These are phyloP conservation scores for Leptinotarsa defecta DNA, from an alignment of 1,140 invertebrate species.

Conservation along the genomic window DNA sequence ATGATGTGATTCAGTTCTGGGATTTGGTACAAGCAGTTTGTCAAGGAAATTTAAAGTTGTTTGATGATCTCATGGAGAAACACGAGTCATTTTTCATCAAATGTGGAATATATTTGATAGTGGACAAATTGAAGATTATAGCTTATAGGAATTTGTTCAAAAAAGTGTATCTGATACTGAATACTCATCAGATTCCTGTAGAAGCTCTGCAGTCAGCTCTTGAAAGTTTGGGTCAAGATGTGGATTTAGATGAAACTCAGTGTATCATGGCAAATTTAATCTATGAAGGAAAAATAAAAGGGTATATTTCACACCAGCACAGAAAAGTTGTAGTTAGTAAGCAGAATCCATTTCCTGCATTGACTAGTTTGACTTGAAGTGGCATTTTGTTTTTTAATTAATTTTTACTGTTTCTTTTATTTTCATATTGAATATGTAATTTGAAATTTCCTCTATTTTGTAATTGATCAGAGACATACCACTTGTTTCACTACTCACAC, in stretches of 20 bases:
- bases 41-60: conserved; percentile 83
- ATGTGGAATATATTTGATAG: conserved; percentile 93
- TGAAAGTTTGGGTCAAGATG: conserved; percentile 80
- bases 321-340: conserved; percentile 97
- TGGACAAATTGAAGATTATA: conserved; percentile 94
- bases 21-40: conserved; percentile 86
- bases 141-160: conserved; percentile 97
- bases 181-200: conserved; percentile 91
- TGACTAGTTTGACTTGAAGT: conserved; percentile 62
- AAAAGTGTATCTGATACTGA: conserved; percentile 86
- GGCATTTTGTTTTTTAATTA: background rate
- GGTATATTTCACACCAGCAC: conserved; percentile 97
- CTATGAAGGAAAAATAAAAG: conserved; percentile 91
- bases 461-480: too few relatives aligned
- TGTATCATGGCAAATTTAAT: conserved; percentile 97
- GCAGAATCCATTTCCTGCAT: conserved; percentile 90
- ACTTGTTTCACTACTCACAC: too few relatives aligned
- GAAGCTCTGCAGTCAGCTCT: conserved; percentile 80
- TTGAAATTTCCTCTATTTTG: too few relatives aligned
- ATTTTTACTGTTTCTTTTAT: too few relatives aligned
- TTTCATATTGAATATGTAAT: too few relatives aligned
- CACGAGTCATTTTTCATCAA: conserved; percentile 93
- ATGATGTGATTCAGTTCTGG: conserved; percentile 88
- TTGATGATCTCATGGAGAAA: conserved; percentile 83
- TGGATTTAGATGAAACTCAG: conserved; percentile 91